Base-by-base conservation (phyloP, 2,797 vertebrate genomes). In the Leuciscus waleckii region DNA sequence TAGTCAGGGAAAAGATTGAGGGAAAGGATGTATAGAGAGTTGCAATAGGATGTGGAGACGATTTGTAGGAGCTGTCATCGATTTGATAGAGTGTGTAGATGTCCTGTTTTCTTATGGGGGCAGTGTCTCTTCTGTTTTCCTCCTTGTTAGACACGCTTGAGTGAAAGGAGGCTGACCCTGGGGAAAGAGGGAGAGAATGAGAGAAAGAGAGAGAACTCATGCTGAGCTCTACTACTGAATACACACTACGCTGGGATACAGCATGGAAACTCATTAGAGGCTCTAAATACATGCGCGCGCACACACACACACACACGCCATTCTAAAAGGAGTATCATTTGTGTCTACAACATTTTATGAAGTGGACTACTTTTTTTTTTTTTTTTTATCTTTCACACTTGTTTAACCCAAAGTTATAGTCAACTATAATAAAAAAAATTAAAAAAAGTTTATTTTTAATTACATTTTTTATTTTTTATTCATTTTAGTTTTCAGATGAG, bases 21-120 rank as follows among this genome's bases (percentile, higher is more conserved):
- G 16, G 37, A 75, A 43, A 17, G 26, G 26, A 17, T 29, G 78
- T 65, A 79, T 68, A 78, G 61, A 56, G 51, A 71, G 74, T 41
- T 41, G 21, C 9, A 14, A 26, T 63, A 8, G 14, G 29, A 41
- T 68, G 29, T 63, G 26, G 29, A 43, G 51, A 87, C 83, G 80
- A 37, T 61, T 67, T 85, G 67, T n/a, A 43, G 79, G 81, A 69
- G 86, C 51, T 81, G 87, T 87, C 86, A 85, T 79, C 83, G 77
- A 86, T n/a, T n/a, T 88, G 85, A 87, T 85, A 19, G 79, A 88
- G 76, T 81, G 65, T 73, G 76, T 88, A 86, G 83, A 89, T 88
- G 70, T 93, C 90, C 90, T 90, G 89, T 91, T 90, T 90, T 85
- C 56, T 81, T 87, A 82, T 46, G 63, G 80, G 76, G 71, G 76